phyloP scores from a whole-genome alignment of 2,888 invertebrate genomes.

The Conomelus anceps region DNA sequence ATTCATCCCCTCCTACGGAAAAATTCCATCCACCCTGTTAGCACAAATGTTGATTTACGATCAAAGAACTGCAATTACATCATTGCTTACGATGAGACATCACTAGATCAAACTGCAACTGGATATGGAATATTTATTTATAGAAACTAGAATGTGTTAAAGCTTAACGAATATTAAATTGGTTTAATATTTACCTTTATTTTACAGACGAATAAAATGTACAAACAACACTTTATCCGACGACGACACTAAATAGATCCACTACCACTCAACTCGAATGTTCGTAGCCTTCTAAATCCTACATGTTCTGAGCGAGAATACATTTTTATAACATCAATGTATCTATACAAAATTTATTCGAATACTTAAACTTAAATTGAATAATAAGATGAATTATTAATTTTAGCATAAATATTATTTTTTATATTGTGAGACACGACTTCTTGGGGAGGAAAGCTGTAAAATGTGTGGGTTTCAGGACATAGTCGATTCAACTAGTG shows the following conservation, averaged over 20 bases:
- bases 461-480: too few relatives aligned
- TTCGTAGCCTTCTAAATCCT: neutral
- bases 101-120: neutral
- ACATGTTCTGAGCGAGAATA: neutral
- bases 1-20: conserved; percentile 8
- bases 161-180: neutral
- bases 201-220: neutral
- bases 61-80: neutral
- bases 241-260: conserved; percentile 1
- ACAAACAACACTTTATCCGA: neutral
- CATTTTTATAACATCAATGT: neutral
- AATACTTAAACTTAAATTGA: too few relatives aligned
- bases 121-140: neutral
- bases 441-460: too few relatives aligned
- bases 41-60: neutral
- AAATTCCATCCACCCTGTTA: conserved; percentile 1
- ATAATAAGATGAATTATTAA: too few relatives aligned
- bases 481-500: neutral
- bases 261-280: neutral
- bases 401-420: too few relatives aligned
- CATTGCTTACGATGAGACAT: neutral
- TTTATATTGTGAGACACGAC: too few relatives aligned
- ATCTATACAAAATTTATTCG: too few relatives aligned
- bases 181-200: neutral
- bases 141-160: neutral